Evolutionary conservation across 2,113 vertebrate species (phyloP), one percentile per base, ranked within the genome.

Genomic region (Eolophus roseicapilla): DNA sequence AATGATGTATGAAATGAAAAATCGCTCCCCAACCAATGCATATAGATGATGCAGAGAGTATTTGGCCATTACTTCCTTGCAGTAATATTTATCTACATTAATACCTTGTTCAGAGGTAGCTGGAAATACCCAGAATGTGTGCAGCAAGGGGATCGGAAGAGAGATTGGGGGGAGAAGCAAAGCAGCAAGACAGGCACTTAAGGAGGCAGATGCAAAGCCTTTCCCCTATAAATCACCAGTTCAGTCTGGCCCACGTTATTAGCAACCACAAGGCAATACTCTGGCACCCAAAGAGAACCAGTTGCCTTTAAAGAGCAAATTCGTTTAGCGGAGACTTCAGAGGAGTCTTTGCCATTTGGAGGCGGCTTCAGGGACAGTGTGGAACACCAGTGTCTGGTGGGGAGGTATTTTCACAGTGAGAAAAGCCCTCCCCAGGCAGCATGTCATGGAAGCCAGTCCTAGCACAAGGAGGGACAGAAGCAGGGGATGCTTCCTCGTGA

Each of bases 1-100:
- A 96, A 96, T 95, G 91, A 93, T 94, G 93, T 95, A 96, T 95
- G 93, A 97, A 96, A 96, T 97, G 92, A 97, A 97, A 96, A 94
- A 97, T 95, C 23, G 3, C 74, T 95, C 90, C 92, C 86, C 83
- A 87, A 79, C 91, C 92, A 95, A 91, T 82, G 91, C 86, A 93
- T 92, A 89, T 62, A 91, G 92, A 96, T 91, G 80, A 94, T 91
- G 81, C 92, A 94, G 83, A 87, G 88, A 89, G 70, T 91, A 92
- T 92, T 92, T 95, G 88, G 86, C 81, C 86, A 74, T 97, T 90
- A 95, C 74, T 88, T 91, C 44, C 49, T 81, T 79, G 83, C 91
- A 95, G 93, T 92, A 93, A 84, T 93, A 95, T 95, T 96, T 96
- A 93, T 95, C 92, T 95, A 92, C 74, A 94, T 96, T 96, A 96